These are phyloP conservation scores for Plebejus melissa DNA, from an alignment of 2,888 invertebrate species.

Conservation along the genomic window DNA sequence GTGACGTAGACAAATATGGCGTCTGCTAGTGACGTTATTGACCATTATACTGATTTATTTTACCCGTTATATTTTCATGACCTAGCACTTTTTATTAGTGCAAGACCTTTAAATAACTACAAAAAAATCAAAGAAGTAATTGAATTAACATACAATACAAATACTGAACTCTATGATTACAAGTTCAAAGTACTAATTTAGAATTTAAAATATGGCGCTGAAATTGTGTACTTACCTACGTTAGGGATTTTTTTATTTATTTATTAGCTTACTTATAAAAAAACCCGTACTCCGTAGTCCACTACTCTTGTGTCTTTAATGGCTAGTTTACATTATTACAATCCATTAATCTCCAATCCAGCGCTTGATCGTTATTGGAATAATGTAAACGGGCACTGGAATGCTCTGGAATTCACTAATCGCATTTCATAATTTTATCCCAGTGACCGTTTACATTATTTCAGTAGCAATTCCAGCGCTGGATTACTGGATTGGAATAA, in stretches of 20 bases:
- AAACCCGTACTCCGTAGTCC: background rate
- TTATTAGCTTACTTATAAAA: background rate
- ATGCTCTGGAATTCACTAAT: too few species aligned
- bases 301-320: too few species aligned
- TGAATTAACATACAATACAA: constrained; percentile 13
- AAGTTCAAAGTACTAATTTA: background rate
- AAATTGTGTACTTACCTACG: background rate
- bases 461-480: too few species aligned
- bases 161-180: background rate
- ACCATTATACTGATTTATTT: background rate
- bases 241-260: background rate
- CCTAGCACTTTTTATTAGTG: background rate
- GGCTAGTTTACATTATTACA: too few species aligned
- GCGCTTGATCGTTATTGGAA: too few species aligned
- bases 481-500: too few species aligned
- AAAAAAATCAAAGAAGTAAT: background rate
- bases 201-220: background rate
- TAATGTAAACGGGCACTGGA: too few species aligned
- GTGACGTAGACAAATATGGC: background rate
- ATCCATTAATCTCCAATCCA: too few species aligned
- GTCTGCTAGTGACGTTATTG: background rate
- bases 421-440: too few species aligned
- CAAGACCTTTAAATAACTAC: background rate
- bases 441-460: too few species aligned
- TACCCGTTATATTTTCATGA: background rate